These are phyloP conservation scores for Spatulosminthurus flaviceps DNA, from an alignment of 2,888 invertebrate species.

Conservation along the genomic window DNA sequence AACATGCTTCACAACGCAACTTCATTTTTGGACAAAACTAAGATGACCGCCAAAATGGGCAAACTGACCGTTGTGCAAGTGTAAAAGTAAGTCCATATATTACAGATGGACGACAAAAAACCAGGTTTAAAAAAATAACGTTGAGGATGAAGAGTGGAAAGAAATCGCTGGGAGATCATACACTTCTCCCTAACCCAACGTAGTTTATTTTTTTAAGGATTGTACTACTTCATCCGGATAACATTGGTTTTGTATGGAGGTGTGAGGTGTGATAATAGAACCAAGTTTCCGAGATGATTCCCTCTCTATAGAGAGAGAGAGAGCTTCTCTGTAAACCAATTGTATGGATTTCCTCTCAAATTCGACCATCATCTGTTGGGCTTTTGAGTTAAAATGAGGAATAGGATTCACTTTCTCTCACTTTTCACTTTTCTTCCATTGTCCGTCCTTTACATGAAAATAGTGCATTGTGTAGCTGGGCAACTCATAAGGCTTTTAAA, in stretches of 20 bases:
- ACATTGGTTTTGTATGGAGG: background rate
- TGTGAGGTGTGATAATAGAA: background rate
- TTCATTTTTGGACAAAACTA: no score
- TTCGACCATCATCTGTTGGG: background rate
- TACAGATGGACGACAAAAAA: no score
- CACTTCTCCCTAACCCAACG: background rate
- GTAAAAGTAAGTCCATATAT: no score
- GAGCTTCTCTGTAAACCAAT: background rate
- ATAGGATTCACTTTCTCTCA: constrained; percentile 1
- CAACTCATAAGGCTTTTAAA: background rate
- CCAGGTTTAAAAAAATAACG: no score
- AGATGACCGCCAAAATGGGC: no score
- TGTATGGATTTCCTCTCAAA: background rate
- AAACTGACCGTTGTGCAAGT: no score
- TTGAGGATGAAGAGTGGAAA: background rate
- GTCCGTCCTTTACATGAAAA: no score
- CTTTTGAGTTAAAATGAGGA: background rate
- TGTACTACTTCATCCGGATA: background rate
- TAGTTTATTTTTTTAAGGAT: constrained; percentile 10
- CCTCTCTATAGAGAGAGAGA: background rate
- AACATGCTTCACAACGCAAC: no score
- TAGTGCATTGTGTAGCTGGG: no score
- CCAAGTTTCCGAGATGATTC: background rate
- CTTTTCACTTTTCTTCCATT: background rate
- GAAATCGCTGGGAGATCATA: background rate